Conservation (phyloP, 2,888 invertebrate genomes). For the Dusona sp. region DNA sequence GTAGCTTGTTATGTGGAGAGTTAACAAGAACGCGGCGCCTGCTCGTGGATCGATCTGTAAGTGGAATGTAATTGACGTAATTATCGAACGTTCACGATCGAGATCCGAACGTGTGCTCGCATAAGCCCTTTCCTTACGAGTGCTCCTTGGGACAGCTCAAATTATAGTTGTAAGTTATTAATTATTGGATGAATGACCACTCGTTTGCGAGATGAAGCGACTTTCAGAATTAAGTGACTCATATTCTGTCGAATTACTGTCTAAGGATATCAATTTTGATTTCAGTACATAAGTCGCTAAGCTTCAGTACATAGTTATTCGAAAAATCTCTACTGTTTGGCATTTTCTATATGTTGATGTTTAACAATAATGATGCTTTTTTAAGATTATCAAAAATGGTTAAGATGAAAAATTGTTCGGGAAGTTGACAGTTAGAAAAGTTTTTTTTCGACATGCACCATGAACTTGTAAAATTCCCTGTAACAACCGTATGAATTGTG, state of each 20-base stretch:
- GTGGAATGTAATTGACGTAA: conserved; percentile 76
- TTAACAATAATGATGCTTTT: no score
- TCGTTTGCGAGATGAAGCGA: conserved; percentile 4
- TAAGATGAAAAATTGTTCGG: no score
- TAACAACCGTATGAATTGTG: no score
- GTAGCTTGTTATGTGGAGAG: conserved; percentile 53
- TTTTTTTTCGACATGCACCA: no score
- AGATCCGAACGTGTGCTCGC: conserved; percentile 57
- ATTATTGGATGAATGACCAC: conserved; percentile 2
- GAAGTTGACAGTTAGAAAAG: no score
- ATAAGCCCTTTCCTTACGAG: neutral
- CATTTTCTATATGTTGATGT: neutral
- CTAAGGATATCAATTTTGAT: neutral
- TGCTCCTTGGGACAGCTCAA: neutral
- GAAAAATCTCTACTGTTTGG: neutral
- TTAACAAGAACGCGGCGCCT: conserved; percentile 58
- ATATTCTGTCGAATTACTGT: neutral
- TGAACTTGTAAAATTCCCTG: no score
- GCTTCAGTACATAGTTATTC: neutral
- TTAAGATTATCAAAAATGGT: no score
- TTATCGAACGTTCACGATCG: conserved; percentile 73
- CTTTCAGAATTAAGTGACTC: neutral
- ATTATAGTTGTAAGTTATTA: conserved; percentile 1
- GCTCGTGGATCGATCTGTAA: conserved; percentile 70
- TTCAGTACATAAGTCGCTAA: no score